Conservation (phyloP, 2,797 vertebrate genomes). For the Lepus oiostolus region DNA sequence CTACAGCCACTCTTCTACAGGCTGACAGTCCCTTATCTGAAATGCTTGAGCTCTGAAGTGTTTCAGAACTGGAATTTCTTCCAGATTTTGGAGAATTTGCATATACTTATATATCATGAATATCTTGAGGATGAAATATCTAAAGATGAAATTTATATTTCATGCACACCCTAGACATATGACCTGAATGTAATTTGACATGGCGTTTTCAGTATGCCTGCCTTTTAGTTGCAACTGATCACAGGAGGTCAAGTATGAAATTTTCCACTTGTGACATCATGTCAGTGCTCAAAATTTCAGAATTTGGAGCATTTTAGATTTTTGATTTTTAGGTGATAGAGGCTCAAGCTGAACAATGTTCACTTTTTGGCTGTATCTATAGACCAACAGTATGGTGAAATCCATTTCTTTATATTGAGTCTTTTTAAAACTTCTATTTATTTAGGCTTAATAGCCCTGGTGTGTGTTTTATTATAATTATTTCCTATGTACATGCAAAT, state of each 20-base stretch:
- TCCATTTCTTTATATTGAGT: neutral
- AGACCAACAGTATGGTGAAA: neutral
- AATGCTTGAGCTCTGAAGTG: neutral
- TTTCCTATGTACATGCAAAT: neutral
- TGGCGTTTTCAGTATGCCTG: neutral
- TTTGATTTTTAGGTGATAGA: neutral
- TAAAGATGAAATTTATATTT: neutral
- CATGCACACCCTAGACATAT: neutral
- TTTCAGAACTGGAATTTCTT: too few relatives aligned
- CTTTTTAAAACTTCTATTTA: neutral
- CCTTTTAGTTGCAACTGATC: neutral
- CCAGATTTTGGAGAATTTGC: too few relatives aligned
- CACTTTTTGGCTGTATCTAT: constrained; percentile 3
- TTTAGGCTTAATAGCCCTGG: neutral
- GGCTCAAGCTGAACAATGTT: neutral
- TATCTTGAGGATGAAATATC: neutral
- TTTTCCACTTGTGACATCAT: neutral
- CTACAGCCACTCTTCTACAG: neutral
- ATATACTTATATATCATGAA: neutral
- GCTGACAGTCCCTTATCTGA: neutral
- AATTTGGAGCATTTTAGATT: neutral
- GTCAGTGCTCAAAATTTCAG: neutral
- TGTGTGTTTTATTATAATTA: constrained; percentile 27
- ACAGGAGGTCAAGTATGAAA: neutral
- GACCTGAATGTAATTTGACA: neutral